Percentiles rank a stretch among this genome's conserved stretches.
Evolutionary conservation across 2,797 vertebrate genomes (phyloP).

Genomic region (Mus caroli): DNA sequence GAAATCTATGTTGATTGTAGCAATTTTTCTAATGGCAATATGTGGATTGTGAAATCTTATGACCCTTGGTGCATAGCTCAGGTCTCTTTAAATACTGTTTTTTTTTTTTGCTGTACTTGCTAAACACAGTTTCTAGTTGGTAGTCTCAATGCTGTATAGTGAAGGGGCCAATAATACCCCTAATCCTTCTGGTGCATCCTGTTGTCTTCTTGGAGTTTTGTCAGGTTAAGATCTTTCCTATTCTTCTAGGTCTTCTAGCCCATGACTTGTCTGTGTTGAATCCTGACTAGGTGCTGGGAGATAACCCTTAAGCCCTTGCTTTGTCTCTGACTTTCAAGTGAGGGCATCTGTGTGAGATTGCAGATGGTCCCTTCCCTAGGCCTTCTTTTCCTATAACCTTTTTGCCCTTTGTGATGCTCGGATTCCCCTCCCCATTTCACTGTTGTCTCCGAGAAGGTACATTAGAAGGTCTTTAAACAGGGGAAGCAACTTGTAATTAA

Average conservation of each 20-base stretch:
- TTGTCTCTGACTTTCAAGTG: not conserved
- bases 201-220: not conserved
- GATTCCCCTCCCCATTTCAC: not conserved
- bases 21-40: slow-evolving; percentile 7
- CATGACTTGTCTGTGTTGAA: not conserved
- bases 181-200: not conserved
- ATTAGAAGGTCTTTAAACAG: not conserved
- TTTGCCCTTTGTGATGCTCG: not conserved
- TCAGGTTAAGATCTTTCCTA: not conserved
- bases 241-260: not conserved
- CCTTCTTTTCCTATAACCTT: not conserved
- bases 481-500: not conserved
- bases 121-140: not conserved
- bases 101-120: not conserved
- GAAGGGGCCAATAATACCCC: not conserved
- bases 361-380: not conserved
- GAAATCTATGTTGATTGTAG: not conserved
- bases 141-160: not conserved
- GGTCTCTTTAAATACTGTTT: not conserved
- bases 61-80: not conserved
- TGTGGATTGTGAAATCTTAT: not conserved
- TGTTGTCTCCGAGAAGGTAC: not conserved
- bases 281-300: not conserved
- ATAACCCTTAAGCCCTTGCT: not conserved
- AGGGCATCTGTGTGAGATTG: not conserved